Conservation (phyloP, 2,113 vertebrate genomes). For the Poeciliopsis retropinna region DNA sequence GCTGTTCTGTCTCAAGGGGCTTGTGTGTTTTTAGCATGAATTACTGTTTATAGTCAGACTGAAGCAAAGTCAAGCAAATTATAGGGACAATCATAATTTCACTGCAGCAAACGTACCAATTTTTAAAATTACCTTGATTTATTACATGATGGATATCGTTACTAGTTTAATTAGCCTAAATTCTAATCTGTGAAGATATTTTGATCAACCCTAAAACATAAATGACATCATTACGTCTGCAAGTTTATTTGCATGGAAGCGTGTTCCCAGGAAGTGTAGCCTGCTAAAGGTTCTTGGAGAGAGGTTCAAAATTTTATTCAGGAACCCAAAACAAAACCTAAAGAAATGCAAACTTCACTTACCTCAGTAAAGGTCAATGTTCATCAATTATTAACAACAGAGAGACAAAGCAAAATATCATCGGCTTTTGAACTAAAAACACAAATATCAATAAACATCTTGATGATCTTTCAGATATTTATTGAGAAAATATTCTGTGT, state of each 20-base stretch:
- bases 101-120: neutral
- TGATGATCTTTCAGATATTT: too few species aligned
- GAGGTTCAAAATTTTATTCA: neutral
- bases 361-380: neutral
- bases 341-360: neutral
- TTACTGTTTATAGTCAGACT: neutral
- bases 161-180: neutral
- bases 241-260: neutral
- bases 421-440: neutral
- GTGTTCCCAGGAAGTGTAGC: neutral
- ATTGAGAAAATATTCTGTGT: too few species aligned
- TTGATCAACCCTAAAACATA: too few species aligned
- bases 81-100: neutral
- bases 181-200: too few species aligned
- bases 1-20: slow-evolving; percentile 14
- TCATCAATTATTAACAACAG: neutral
- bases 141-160: neutral
- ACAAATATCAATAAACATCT: neutral
- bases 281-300: neutral
- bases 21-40: slow-evolving; percentile 9
- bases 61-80: slow-evolving; percentile 7
- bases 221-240: neutral
- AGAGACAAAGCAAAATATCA: neutral
- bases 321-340: neutral
- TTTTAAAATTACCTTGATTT: neutral